These are phyloP conservation scores for Herpailurus yagouaroundi DNA, from an alignment of 2,113 vertebrate species.

Conservation along the genomic window DNA sequence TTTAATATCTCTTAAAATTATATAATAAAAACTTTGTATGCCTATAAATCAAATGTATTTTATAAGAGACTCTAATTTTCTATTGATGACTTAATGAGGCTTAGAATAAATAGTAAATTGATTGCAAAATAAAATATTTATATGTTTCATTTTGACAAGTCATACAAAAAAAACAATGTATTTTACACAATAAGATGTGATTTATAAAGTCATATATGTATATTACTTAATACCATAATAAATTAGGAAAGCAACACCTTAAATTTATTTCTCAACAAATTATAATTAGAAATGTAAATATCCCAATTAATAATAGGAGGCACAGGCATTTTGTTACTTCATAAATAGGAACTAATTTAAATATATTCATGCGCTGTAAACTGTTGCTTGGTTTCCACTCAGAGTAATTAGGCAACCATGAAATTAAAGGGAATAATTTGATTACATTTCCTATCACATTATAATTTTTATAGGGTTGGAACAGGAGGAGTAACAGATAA, in stretches of 20 bases:
- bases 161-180: neutral
- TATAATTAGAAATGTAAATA: conserved; percentile 66
- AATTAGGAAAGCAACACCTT: conserved; percentile 5
- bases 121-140: neutral
- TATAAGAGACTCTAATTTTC: neutral
- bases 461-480: conserved; percentile 23
- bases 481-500: conserved; percentile 34
- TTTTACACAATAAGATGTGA: neutral
- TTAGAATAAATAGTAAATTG: conserved; percentile 32
- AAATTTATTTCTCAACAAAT: conserved; percentile 41
- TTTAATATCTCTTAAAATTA: neutral
- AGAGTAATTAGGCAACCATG: conserved; percentile 76
- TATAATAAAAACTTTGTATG: neutral
- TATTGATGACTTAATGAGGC: neutral
- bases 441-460: conserved; percentile 63
- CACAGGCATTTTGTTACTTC: conserved; percentile 46
- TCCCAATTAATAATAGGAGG: conserved; percentile 57
- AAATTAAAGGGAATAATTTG: conserved; percentile 74
- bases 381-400: conserved; percentile 62
- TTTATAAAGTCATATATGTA: neutral
- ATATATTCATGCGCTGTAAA: conserved; percentile 67
- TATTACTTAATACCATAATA: neutral
- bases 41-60: neutral
- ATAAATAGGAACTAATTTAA: conserved; percentile 70
- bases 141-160: neutral